Conservation (phyloP, 2,113 vertebrate genomes). For the Tyrannus savana region DNA sequence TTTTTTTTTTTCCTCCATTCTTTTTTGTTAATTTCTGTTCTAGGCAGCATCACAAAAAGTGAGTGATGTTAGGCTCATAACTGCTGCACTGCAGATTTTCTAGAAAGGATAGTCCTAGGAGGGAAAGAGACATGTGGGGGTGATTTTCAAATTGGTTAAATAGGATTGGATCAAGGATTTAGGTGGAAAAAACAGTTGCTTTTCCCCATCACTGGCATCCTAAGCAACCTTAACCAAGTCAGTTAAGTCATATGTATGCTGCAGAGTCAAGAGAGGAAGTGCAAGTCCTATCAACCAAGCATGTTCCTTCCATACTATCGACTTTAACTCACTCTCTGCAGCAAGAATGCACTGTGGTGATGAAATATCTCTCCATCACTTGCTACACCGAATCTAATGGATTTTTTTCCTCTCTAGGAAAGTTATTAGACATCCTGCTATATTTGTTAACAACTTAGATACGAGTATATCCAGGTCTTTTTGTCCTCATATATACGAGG, state of each 20-base stretch:
- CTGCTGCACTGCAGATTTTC: neutral
- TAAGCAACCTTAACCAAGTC: neutral
- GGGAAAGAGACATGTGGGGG: accelerated
- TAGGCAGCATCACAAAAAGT: neutral
- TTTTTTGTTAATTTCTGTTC: neutral
- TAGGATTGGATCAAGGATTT: neutral
- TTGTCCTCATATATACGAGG: neutral
- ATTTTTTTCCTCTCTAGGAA: neutral
- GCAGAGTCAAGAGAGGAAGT: neutral
- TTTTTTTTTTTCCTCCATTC: neutral
- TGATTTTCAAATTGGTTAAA: neutral
- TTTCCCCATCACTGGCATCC: neutral
- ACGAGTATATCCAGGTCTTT: neutral
- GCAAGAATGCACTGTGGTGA: neutral
- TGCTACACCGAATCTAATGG: neutral
- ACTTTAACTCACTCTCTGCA: neutral
- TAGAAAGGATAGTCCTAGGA: neutral
- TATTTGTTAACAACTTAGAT: neutral
- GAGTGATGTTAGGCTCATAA: neutral
- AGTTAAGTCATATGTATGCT: neutral
- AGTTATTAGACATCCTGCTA: neutral
- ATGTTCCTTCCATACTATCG: neutral
- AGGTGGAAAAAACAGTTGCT: neutral
- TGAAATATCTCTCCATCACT: neutral
- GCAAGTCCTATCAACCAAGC: neutral